phyloP scores from a whole-genome alignment of 2,113 vertebrate species.

The Zeus faber region DNA sequence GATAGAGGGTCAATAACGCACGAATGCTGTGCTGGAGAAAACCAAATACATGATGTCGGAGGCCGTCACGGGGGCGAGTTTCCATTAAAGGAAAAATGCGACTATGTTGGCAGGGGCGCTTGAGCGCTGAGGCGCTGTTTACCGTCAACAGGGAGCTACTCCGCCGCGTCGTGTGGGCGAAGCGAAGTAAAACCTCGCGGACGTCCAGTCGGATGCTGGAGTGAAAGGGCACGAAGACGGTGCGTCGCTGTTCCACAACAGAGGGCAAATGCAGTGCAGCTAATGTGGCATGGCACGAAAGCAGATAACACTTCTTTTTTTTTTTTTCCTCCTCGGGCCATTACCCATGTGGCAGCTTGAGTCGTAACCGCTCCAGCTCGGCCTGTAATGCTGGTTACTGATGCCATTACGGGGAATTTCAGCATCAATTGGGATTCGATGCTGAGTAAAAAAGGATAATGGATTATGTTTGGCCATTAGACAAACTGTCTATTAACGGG shows the following conservation, averaged over 20 bases:
- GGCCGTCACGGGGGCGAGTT: conserved; percentile 2
- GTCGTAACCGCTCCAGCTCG: not conserved
- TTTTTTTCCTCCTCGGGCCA: not conserved
- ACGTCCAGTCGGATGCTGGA: conserved; percentile 6
- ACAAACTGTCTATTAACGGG: too few relatives aligned
- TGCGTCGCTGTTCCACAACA: not conserved
- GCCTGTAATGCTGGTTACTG: not conserved
- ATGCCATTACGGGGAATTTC: not conserved
- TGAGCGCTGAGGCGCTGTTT: conserved; percentile 29
- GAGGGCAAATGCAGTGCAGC: not conserved
- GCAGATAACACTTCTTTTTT: too few relatives aligned
- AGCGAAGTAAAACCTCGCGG: not conserved
- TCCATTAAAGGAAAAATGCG: conserved; percentile 35
- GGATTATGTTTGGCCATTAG: too few relatives aligned
- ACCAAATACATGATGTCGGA: not conserved
- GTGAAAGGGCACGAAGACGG: not conserved
- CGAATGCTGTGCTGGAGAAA: not conserved
- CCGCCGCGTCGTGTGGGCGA: conserved; percentile 16
- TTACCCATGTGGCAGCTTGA: too few relatives aligned
- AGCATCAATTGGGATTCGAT: too few relatives aligned
- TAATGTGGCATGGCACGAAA: not conserved
- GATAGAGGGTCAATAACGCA: too few relatives aligned
- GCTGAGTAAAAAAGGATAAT: too few relatives aligned
- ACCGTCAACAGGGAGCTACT: conserved; percentile 17
- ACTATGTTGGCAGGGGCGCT: conserved; percentile 5